phyloP scores from a whole-genome alignment of 2,113 vertebrate species.

The Clarias gariepinus region DNA sequence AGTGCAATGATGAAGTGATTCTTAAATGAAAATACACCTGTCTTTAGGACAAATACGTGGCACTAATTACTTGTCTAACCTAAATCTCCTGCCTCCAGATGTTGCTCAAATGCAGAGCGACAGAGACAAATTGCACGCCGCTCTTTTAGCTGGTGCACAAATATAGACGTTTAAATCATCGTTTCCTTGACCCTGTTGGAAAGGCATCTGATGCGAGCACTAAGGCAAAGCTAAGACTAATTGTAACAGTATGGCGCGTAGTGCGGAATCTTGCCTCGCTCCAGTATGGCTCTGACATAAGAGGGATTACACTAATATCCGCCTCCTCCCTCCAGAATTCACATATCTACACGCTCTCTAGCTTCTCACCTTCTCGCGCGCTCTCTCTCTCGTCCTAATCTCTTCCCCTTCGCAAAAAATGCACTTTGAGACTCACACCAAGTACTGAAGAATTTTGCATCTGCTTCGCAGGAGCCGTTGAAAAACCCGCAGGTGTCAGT shows the following conservation, averaged over 20 bases:
- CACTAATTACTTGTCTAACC: conserved; percentile 83
- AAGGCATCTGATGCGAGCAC: conserved; percentile 73
- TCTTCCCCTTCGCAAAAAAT: conserved; percentile 77
- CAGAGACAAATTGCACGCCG: conserved; percentile 75
- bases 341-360: conserved; percentile 67
- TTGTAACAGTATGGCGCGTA: conserved; percentile 72
- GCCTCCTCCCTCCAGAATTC: conserved; percentile 68
- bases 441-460: conserved; percentile 82
- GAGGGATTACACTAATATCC: conserved; percentile 74
- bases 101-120: conserved; percentile 78
- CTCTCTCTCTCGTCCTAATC: conserved; percentile 41
- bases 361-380: conserved; percentile 46
- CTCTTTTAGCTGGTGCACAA: conserved; percentile 69
- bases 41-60: conserved; percentile 80
- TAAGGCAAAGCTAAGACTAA: conserved; percentile 66
- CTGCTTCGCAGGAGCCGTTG: conserved; percentile 81
- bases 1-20: conserved; percentile 74
- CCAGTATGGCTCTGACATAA: conserved; percentile 64
- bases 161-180: conserved; percentile 81
- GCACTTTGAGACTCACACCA: conserved; percentile 77
- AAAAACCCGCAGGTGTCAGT: conserved; percentile 84
- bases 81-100: conserved; percentile 82
- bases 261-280: conserved; percentile 64
- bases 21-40: conserved; percentile 81
- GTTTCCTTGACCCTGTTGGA: conserved; percentile 80